A percentile compares a stretch with the other conserved stretches of the same genome.
Evolutionary conservation across 2,797 vertebrate genomes (phyloP).

Genomic region (Tadarida brasiliensis): DNA sequence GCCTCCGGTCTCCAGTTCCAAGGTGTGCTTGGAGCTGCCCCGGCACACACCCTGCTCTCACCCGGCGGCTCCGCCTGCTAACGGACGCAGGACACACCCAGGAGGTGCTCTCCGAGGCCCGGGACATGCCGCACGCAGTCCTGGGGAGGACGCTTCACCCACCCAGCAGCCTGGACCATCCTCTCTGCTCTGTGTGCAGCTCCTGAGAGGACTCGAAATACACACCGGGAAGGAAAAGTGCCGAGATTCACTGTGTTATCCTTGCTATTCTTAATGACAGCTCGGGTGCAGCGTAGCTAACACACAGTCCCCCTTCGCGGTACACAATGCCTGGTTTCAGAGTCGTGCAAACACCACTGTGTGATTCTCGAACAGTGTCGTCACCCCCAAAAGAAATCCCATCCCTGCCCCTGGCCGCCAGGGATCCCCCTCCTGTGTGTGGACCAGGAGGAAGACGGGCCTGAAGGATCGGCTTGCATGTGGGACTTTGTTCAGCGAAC

Average conservation of each 20-base stretch:
- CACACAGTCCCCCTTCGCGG: not conserved
- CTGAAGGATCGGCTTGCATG: not conserved
- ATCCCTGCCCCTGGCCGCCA: not conserved
- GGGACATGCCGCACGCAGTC: too few species aligned
- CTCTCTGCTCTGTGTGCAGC: fast-evolving
- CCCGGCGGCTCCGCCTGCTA: not conserved
- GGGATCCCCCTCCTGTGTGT: not conserved
- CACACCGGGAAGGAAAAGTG: not conserved
- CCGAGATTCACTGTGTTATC: too few species aligned
- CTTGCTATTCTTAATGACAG: not conserved
- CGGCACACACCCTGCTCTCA: slow-evolving; percentile 60
- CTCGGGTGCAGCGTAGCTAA: not conserved
- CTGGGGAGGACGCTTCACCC: too few species aligned
- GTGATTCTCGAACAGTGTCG: not conserved
- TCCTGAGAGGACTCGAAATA: not conserved
- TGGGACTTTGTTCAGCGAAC: not conserved
- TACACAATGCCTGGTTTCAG: not conserved
- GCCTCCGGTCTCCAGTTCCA: slow-evolving; percentile 37
- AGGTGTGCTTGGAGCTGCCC: not conserved
- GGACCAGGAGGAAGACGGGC: not conserved
- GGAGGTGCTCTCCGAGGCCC: too few species aligned
- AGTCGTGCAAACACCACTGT: fast-evolving
- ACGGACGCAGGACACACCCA: too few species aligned
- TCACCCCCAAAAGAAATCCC: not conserved
- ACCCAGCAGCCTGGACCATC: fast-evolving